These are phyloP conservation scores for Cinclus mexicanus DNA, from an alignment of 2,113 vertebrate genomes.

Conservation along the genomic window DNA sequence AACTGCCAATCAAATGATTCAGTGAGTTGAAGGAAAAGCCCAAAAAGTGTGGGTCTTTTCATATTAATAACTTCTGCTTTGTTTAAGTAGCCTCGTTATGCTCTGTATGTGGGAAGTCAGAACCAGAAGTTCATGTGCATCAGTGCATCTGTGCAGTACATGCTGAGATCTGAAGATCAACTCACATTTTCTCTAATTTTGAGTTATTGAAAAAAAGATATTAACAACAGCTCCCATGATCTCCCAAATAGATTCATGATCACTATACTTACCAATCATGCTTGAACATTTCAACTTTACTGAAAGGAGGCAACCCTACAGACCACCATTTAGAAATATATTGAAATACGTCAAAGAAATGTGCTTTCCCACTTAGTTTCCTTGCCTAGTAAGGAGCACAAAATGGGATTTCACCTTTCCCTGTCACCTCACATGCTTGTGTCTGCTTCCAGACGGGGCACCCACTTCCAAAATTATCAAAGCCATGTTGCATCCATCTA, in stretches of 20 bases:
- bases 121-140: background rate
- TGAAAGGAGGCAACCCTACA: background rate
- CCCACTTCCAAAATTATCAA: background rate
- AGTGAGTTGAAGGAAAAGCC: background rate
- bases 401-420: background rate
- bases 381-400: background rate
- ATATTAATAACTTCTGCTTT: background rate
- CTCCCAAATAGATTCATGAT: background rate
- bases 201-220: background rate
- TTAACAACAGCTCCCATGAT: background rate
- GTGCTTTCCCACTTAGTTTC: background rate
- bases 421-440: background rate
- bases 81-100: background rate
- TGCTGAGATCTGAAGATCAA: background rate
- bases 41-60: background rate
- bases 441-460: background rate
- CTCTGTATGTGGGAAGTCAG: background rate
- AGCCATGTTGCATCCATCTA: background rate
- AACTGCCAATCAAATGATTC: background rate
- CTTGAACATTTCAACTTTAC: background rate
- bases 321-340: background rate
- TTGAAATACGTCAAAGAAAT: background rate
- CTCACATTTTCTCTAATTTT: fast-evolving
- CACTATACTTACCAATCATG: background rate
- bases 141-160: background rate